Evolutionary conservation across 92 coral and sea anemone species (phyloP), one percentile per base, ranked within the genome.

Genomic region (Epizoanthus ramosus): DNA sequence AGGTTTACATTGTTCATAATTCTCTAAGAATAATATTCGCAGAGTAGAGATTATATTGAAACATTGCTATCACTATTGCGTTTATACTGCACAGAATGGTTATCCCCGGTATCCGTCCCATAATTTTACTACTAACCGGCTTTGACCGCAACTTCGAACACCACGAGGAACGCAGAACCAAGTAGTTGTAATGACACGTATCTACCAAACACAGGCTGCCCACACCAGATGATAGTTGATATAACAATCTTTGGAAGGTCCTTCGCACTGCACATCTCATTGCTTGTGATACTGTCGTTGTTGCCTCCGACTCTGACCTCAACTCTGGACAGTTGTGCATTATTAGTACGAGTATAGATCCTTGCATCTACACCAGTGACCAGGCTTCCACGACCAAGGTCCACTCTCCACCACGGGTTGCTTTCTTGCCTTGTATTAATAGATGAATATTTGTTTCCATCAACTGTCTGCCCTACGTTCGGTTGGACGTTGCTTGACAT

Each of bases 321-420:
- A 19, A 74, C 18, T 1, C 3, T 50, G 16, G 6, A n/a, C 16
- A 0, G 63, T 22, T 19, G 0, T 9, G 1, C 0, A 3, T 13
- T 4, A 0, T 24, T 2, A 1, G 6, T 25, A 74, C 0, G 22
- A 10, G 12, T 0, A 73, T 23, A 60, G 18, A 47, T 22, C 52
- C 4, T 5, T 23, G 13, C 7, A 22, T 56, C 33, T 50, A 50
- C 54, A 50, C 65, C 50, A 13, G 80, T 74, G 10, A 74, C 66
- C 17, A 74, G 21, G 47, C 63, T 74, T 56, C 57, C 80, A n/a
- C 57, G 80, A 28, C 80, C 80, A 16, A 74, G 66, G 7, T 74
- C 80, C 5, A 74, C 63, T 6, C 31, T 13, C 21, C 56, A 5
- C 63, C 80, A 74, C 10, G 80, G 65, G 23, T 74, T 6, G 17